Conservation (phyloP, 2,113 vertebrate genomes). For the Lepisosteus oculatus region DNA sequence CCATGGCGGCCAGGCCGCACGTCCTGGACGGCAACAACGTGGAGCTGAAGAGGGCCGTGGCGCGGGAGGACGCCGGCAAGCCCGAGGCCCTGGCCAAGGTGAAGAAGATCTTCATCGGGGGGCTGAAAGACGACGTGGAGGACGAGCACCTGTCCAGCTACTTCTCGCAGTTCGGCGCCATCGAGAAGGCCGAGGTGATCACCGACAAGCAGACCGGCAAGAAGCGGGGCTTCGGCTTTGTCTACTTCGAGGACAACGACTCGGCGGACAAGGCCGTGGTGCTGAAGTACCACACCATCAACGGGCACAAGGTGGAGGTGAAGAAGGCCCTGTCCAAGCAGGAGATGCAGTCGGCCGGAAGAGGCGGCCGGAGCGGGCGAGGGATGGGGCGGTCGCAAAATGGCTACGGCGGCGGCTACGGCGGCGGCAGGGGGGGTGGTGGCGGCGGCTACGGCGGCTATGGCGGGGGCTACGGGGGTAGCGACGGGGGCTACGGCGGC, state of each 20-base stretch:
- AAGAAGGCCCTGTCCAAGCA: constrained; percentile 90
- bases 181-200: constrained; percentile 94
- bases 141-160: constrained; percentile 82
- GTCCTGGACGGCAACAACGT: constrained; percentile 87
- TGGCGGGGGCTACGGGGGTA: constrained; percentile 36
- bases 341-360: constrained; percentile 74
- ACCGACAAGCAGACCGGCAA: constrained; percentile 91
- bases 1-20: constrained; percentile 84
- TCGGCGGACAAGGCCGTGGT: constrained; percentile 91
- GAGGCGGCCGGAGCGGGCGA: constrained; percentile 63
- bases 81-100: constrained; percentile 91
- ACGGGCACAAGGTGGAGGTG: constrained; percentile 88
- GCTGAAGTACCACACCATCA: constrained; percentile 88
- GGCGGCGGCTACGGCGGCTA: constrained; percentile 46
- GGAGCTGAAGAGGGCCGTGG: constrained; percentile 90
- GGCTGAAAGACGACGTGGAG: constrained; percentile 89
- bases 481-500: too few relatives aligned
- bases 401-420: constrained; percentile 51
- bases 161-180: constrained; percentile 86
- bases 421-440: constrained; percentile 62
- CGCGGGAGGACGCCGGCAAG: constrained; percentile 85
- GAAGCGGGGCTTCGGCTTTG: constrained; percentile 94
- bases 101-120: constrained; percentile 95
- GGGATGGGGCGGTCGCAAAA: constrained; percentile 33
- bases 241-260: constrained; percentile 90